Base-by-base conservation (phyloP, 2,888 invertebrate species). In the Caenorhabditis becei region DNA sequence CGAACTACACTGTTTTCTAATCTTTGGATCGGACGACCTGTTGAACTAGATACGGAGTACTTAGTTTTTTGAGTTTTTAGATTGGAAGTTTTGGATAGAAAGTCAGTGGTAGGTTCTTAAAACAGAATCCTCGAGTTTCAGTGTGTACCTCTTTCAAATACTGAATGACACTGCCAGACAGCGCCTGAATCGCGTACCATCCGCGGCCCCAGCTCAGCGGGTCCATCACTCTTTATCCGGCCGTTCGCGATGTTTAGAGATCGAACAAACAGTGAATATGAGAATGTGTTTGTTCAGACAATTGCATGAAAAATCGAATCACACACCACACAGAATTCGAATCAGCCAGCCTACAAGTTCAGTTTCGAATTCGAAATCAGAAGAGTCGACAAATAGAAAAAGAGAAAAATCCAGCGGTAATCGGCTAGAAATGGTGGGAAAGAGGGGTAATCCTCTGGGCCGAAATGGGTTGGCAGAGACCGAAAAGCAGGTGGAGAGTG, bases 191-290 rank as follows among this genome's bases (percentile, higher is more conserved):
- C 18, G 61, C 62, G 54, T 79, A 67, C 72, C 71, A 67, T 20
- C 79, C 67, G 26, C 72, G 66, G 10, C 62, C 61, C 79, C 66
- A 79, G 53, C 65, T 67, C 56, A 72, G 67, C 44, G 67, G 71
- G 18, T 79, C 72, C 79, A 79, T 79, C 14, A 1, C 44, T 10
- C 23, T 41, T 4, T 8, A 20, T 41, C 32, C 32, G 41, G 2
- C 24, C 65, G 74, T 65, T 74, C 59, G 65, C 49, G 65, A 74
- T 65, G 58, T 58, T 58, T 44, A 44, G 41, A 53, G 37, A 61
- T 66, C 35, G 61, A 61, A 53, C 66, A 59, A 75, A 66, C 47
- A 75, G 63, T 24, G 51, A 66, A 66, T 51, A 65, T 14, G 26
- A 7, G 18, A 41, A 32, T 47, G 32, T 75, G 66, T 75, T 75